Base-by-base conservation (phyloP, 2,113 vertebrate species). In the Blennius ocellaris region DNA sequence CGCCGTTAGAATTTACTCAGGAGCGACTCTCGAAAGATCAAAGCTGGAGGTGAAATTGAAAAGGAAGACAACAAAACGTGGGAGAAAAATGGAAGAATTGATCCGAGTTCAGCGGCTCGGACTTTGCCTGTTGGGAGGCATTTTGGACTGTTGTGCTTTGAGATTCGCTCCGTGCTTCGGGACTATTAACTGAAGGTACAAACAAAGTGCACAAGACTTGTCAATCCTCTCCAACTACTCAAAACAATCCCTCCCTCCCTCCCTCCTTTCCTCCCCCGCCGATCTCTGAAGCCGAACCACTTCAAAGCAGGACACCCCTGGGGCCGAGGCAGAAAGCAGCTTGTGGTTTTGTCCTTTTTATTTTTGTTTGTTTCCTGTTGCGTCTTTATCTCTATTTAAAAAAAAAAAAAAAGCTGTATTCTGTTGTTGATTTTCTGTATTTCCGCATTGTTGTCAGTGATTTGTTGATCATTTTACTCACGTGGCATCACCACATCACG, bases 371-470 rank as follows among this genome's bases (percentile, higher is more conserved):
- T 15, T 88, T 78, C 70, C 66, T 64, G 69, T 87, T 80, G 60
- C 57, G 76, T 87, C 74, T 47, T 48, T 73, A 49, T 69, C 67
- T 84, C 59, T 72, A 53, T 69, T 75, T 54, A 37, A 65, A 73
- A 73, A n/a, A n/a, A n/a, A n/a, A 80, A 37, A 65, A 73, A 73
- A 80, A 85, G 79, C 72, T 81, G 81, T 90, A 81, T 90, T 86
- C 57, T 89, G 82, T 89, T 77, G 79, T 89, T 54, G 76, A 84
- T 81, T 89, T 83, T 92, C 77, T 77, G 81, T 84, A 91, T 64
- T 83, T 90, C 80, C 52, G 65, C 85, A 87, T 92, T 88, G 83
- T 85, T 88, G 91, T 92, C 87, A 85, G 83, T 87, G 85, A 90
- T 76, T 89, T 69, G 87, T 84, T 81, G 82, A 68, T 85, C 90